Base-by-base conservation (phyloP, 2,113 vertebrate genomes). In the Cheirogaleus medius region DNA sequence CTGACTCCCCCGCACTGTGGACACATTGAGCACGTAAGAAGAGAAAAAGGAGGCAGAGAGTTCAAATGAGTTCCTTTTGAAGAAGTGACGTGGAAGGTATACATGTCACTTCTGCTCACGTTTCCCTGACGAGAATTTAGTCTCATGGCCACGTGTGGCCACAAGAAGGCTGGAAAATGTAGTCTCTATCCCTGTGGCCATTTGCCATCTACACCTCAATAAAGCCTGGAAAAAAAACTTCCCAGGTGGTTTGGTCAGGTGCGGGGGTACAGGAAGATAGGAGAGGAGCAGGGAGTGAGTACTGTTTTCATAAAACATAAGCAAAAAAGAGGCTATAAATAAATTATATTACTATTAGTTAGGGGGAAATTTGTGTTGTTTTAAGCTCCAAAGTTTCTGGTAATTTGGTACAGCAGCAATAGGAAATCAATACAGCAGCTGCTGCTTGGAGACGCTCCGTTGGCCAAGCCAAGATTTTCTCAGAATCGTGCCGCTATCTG, bases 1-100 rank as follows among this genome's bases (percentile, higher is more conserved):
- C 44, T 8, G 29, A 3, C 1, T 52, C n/a, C 15, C 14, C 27
- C 10, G 5, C 18, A 17, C 49, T 5, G 49, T 0, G 5, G 47
- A 25, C 2, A 44, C 17, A 47, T 42, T 77, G 8, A 63, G 3
- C 32, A 8, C 56, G 17, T 11, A 49, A 52, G 39, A 42, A 5
- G 37, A 5, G 49, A 39, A 49, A 68, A 82, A 32, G 5, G 12
- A 32, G 23, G 8, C 49, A 58, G 63, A 49, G 8, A 32, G 20
- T 68, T 2, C n/a, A 64, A 54, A 17, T 37, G 68, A 64, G 15
- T 37, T 81, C n/a, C 23, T 73, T 78, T 44, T 64, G 73, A 73
- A 54, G 44, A 80, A 64, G 44, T 42, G 29, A 71, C 8, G 1
- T 73, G 42, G 64, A 73, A 52, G 15, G 42, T 52, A 42, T 1